Base-by-base conservation (phyloP, 2,888 invertebrate genomes). In the Orthosia gracilis region DNA sequence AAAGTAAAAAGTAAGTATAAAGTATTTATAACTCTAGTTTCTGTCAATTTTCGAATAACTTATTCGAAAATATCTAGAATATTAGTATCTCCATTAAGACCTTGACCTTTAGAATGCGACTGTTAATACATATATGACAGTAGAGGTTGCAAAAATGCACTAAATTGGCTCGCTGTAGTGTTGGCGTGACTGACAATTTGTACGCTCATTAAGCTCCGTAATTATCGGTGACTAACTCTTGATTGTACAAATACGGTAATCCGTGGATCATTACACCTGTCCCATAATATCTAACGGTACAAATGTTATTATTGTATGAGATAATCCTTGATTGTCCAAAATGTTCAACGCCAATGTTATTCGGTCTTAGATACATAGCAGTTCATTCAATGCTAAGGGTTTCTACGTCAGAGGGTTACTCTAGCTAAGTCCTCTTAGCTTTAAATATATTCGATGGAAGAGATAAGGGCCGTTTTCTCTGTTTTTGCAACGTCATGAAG, bases 161-260 rank as follows among this genome's bases (percentile, higher is more conserved):
- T 81, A 76, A 84, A 86, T 84, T 84, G 65, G 58, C 69, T 70
- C 45, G 18, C 45, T 73, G 45, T 58, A 40, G 66, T 57, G 67
- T 68, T 65, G 64, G 71, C 82, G 75, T 84, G 78, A 69, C 73
- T 72, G 61, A 81, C 73, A 78, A 86, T 81, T 73, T 86, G 57
- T 62, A 78, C 82, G 73, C 55, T 84, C 67, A 78, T 86, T 86
- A 78, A 68, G 57, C 58, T 72, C 49, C 65, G 58, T 81, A 78
- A 75, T 75, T 80, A 78, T 71, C 55, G 52, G 69, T 82, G 77
- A 82, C 71, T 84, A 70, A 80, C 63, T 78, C 70, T n/a, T 71
- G 59, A 78, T 71, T 83, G 72, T 58, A 64, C 65, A 61, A 76
- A 82, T 82, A 77, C 69, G 73, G 64, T 72, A 54, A 47, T 65